Base-by-base conservation (phyloP, 2,797 vertebrate species). In the Meriones psammophilus region DNA sequence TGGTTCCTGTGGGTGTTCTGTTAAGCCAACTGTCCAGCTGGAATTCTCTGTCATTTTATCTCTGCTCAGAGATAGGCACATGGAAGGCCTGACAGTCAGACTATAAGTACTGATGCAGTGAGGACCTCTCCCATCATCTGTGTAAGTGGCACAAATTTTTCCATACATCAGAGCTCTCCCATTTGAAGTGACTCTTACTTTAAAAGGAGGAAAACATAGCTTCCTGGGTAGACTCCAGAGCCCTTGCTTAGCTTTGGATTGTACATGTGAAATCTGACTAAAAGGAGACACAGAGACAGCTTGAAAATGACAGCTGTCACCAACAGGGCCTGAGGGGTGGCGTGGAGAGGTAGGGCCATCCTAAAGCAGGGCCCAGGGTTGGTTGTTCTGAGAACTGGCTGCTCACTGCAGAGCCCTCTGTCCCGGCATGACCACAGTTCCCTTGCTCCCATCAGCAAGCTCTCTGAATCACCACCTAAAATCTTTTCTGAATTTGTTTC, bases 111-210 rank as follows among this genome's bases (percentile, higher is more conserved):
- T 18, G 39, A 80, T 17, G 62, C 46, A 24, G 20, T 12, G 80
- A 26, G 60, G 56, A n/a, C 28, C 54, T 26, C 69, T 12, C 36
- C 79, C 3, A 18, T 84, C n/a, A n/a, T 39, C 73, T 14, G 1
- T 50, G 46, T 26, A 60, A 86, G 30, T 28, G 4, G 46, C 24
- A 56, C 4, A 42, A 77, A 56, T 42, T 76, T 8, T 91, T 81
- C 54, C 42, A 54, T 2, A 0, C 3, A 20, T 64, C 3, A n/a
- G 84, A 54, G 54, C 8, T 73, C 68, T 30, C 73, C 76, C 54
- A 12, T 50, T 89, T 85, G 64, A 68, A 77, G 73, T 54, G 60
- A 91, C 13, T n/a, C 60, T 96, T 28, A 76, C 33, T 95, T 88
- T 81, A 69, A 76, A 88, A 93, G 33, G 69, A 88, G 69, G 86